Evolutionary conservation across 2,888 invertebrate genomes (phyloP), one percentile per base, ranked within the genome.

Genomic region (Hypsopygia costalis): DNA sequence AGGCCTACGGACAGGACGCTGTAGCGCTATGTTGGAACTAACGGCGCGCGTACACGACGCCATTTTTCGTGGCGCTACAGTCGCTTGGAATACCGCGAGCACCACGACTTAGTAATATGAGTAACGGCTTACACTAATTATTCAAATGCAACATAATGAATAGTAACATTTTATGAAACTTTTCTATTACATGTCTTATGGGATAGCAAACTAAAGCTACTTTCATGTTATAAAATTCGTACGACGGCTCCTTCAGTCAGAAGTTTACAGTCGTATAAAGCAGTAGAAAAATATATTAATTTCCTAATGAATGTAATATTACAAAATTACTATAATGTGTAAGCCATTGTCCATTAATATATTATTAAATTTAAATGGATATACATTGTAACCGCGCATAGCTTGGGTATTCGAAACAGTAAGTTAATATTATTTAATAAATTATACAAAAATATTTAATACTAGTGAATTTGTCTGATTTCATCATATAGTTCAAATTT

Each of bases 31-130:
- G 16, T 16, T 50, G 34, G 34, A 34, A 9, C 11, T 32, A 43
- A 50, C 42, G 59, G 58, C 61, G 66, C 63, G 62, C 67, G 62
- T 52, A 69, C 68, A 69, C 69, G 61, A 62, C 68, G 65, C 65
- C 63, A 55, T 60, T 54, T 36, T 44, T 45, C 48, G 57, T 55
- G 52, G 52, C 57, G 55, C 62, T 54, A 48, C 56, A 55, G 54
- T 53, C 61, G 54, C 55, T 52, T 16, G 16, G 16, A 16, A 46
- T 36, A 46, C 61, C 56, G 58, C 53, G 44, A 50, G 49, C 66
- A 62, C 63, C 63, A 58, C 62, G 52, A 52, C 52, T 52, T 20
- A 8, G 8, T 11, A 36, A 4, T 37, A 37, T 43, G 43, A 51
- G 43, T 35, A 46, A 48, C 47, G 44, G 48, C 44, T 48, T 51